These are phyloP conservation scores for Myotis lucifugus DNA, from an alignment of 2,113 vertebrate species.

Conservation along the genomic window DNA sequence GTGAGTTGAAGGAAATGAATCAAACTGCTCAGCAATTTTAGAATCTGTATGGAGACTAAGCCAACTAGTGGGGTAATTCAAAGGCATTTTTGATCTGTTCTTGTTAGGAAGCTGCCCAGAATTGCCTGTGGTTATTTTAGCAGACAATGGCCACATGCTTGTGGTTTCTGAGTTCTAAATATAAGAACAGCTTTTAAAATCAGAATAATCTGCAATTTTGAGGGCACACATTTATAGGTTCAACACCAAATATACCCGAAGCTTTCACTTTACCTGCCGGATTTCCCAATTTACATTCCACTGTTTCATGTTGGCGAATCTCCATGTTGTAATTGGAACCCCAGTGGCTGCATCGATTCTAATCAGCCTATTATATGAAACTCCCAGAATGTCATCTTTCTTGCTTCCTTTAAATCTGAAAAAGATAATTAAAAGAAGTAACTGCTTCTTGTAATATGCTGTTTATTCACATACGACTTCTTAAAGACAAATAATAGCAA, in stretches of 20 bases:
- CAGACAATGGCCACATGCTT: background rate
- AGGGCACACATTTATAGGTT: background rate
- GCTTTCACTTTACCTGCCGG: constrained; percentile 89
- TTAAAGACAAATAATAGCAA: constrained; percentile 10
- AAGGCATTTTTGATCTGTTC: background rate
- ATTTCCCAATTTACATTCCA: constrained; percentile 99
- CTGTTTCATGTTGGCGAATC: constrained; percentile 97
- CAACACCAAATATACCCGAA: background rate
- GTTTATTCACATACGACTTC: background rate
- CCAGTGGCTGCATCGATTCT: constrained; percentile 92
- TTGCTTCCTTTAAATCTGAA: constrained; percentile 95
- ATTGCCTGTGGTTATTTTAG: constrained; percentile 23
- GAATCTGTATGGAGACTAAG: background rate
- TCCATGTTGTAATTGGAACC: constrained; percentile 95
- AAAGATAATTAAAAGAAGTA: constrained; percentile 24
- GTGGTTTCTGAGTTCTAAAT: constrained; percentile 6
- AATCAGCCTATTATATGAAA: constrained; percentile 97
- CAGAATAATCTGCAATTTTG: background rate
- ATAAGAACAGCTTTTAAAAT: background rate
- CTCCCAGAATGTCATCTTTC: constrained; percentile 96
- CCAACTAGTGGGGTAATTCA: background rate
- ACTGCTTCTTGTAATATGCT: background rate
- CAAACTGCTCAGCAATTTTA: background rate
- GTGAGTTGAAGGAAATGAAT: background rate
- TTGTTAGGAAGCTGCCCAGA: background rate